Conservation (phyloP, 2,797 vertebrate genomes). For the Sciurus vulgaris region DNA sequence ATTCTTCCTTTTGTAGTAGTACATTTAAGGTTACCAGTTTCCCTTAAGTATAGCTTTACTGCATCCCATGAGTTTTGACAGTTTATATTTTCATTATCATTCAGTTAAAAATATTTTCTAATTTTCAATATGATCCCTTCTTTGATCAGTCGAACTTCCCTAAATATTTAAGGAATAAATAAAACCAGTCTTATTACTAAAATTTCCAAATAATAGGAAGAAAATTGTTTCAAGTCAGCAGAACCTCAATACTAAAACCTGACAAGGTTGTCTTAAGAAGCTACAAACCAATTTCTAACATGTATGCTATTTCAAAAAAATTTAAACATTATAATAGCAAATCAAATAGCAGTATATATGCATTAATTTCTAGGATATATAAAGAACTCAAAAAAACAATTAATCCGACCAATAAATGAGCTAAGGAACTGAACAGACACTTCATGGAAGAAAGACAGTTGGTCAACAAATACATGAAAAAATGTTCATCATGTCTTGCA, state of each 20-base stretch:
- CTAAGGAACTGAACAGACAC: too few species aligned
- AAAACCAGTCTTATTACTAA: neutral
- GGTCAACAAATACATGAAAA: too few species aligned
- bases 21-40: too few species aligned
- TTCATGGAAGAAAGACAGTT: too few species aligned
- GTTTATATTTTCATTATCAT: conserved; percentile 28
- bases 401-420: too few species aligned
- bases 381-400: too few species aligned
- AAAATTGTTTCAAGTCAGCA: neutral
- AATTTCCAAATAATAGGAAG: neutral
- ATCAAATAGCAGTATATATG: neutral
- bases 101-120: conserved; percentile 25
- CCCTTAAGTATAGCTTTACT: too few species aligned
- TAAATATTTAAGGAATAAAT: neutral
- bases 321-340: neutral
- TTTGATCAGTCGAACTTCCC: too few species aligned
- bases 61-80: neutral
- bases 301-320: neutral
- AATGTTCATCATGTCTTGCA: too few species aligned
- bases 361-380: too few species aligned
- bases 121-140: neutral
- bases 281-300: neutral
- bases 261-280: neutral
- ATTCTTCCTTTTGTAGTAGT: neutral
- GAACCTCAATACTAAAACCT: too few species aligned